These are phyloP conservation scores for Carposina sasakii DNA, from an alignment of 1,140 invertebrate genomes.

Conservation along the genomic window DNA sequence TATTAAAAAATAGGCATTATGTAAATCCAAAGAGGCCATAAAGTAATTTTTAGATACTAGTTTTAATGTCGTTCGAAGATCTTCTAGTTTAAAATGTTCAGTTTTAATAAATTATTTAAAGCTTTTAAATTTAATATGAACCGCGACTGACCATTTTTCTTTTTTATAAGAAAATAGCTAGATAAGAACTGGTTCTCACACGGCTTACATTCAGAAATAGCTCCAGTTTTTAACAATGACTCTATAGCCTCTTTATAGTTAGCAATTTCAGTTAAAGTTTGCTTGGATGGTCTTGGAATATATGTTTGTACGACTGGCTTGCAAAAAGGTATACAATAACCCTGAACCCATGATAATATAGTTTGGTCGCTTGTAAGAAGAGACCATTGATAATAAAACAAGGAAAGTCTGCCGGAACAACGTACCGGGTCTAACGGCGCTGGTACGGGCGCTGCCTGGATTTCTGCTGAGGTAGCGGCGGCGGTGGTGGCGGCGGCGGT, in stretches of 20 bases:
- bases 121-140: slow-evolving; percentile 3
- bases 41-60: neutral
- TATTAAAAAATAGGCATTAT: neutral
- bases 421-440: neutral
- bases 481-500: neutral
- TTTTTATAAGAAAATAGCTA: neutral
- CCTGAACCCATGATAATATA: neutral
- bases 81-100: slow-evolving; percentile 6
- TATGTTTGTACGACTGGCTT: neutral
- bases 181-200: neutral
- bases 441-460: neutral
- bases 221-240: neutral
- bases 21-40: neutral
- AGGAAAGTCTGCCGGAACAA: neutral
- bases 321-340: neutral
- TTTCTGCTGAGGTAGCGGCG: neutral
- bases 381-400: neutral
- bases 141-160: neutral
- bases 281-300: neutral
- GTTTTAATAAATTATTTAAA: slow-evolving; percentile 3
- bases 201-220: neutral
- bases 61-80: neutral
- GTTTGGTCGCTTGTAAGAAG: neutral
- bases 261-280: neutral
- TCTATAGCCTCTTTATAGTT: neutral